phyloP scores from a whole-genome alignment of 2,113 vertebrate genomes.

The Columbina picui region DNA sequence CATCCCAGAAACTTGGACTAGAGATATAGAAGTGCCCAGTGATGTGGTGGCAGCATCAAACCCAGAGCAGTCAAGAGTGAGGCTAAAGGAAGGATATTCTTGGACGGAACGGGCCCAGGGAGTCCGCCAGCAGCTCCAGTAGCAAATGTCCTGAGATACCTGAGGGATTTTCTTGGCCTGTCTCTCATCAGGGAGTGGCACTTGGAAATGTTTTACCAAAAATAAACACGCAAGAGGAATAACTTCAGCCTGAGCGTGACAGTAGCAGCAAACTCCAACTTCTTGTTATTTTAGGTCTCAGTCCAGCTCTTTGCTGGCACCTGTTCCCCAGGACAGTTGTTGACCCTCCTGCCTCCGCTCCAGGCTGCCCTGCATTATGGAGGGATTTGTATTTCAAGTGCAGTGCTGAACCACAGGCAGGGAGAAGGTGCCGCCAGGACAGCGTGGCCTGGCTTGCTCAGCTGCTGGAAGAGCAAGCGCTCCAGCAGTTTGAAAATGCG shows the following conservation, averaged over 20 bases:
- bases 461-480: neutral
- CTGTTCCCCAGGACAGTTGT: neutral
- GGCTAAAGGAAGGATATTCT: neutral
- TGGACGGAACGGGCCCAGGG: fast-evolving
- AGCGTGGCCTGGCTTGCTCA: neutral
- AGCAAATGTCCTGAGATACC: neutral
- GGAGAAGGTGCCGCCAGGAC: neutral
- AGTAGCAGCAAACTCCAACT: neutral
- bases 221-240: conserved; percentile 7
- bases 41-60: neutral
- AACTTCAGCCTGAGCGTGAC: neutral
- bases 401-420: neutral
- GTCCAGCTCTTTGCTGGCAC: conserved; percentile 9
- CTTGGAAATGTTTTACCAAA: conserved; percentile 2
- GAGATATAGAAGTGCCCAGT: fast-evolving
- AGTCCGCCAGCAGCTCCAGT: neutral
- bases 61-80: neutral
- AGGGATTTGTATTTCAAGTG: neutral
- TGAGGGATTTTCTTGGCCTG: neutral
- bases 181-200: conserved; percentile 30
- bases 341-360: neutral
- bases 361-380: neutral
- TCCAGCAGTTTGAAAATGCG: neutral
- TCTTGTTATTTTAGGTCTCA: conserved; percentile 19
- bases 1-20: neutral